These are phyloP conservation scores for Cyclophora punctaria DNA, from an alignment of 2,888 invertebrate genomes.

Conservation along the genomic window DNA sequence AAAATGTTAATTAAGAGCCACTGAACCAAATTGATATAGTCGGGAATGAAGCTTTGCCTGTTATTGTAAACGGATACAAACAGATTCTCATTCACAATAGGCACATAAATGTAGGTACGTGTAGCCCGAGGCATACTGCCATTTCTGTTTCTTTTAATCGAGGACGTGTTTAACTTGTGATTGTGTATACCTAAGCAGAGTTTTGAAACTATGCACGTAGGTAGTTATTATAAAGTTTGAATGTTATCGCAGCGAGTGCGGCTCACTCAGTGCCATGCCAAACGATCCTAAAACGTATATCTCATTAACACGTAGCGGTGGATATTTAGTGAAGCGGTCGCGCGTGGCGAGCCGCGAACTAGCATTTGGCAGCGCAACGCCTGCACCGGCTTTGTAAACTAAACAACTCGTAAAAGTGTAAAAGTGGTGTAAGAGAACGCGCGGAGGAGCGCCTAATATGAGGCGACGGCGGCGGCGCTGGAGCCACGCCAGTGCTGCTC, in stretches of 20 bases:
- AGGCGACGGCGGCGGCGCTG: constrained; percentile 51
- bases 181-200: neutral
- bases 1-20: constrained; percentile 73
- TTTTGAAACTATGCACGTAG: neutral
- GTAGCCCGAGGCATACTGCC: too few species aligned
- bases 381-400: constrained; percentile 62
- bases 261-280: constrained; percentile 40
- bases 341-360: constrained; percentile 71
- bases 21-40: constrained; percentile 70
- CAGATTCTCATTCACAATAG: constrained; percentile 28
- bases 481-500: constrained; percentile 69
- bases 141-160: constrained; percentile 21
- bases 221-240: neutral
- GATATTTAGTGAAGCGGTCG: constrained; percentile 58
- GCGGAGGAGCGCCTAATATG: constrained; percentile 65
- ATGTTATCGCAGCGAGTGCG: constrained; percentile 18
- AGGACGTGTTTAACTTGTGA: neutral
- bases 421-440: constrained; percentile 70
- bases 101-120: too few species aligned
- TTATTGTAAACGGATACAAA: constrained; percentile 60
- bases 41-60: constrained; percentile 51
- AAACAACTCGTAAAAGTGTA: constrained; percentile 75
- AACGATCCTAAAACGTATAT: constrained; percentile 58
- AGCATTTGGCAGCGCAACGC: constrained; percentile 68
- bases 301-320: constrained; percentile 64